Percentiles rank a stretch among this genome's conserved stretches.
Evolutionary conservation across 2,888 invertebrate genomes (phyloP).

Genomic region (Drosophila mimica): DNA sequence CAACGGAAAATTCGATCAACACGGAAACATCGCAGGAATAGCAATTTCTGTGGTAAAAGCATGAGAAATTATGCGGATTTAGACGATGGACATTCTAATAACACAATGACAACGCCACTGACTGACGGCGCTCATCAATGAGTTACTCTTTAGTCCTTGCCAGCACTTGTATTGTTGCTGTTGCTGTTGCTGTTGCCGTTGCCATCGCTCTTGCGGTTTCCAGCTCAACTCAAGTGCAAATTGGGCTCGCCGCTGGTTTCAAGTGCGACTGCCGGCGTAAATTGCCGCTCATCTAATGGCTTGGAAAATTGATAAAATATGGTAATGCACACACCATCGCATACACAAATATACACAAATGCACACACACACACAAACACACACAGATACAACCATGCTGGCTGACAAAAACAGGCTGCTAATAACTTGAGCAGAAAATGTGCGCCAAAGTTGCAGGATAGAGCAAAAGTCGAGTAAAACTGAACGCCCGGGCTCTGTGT

Average conservation of each 20-base stretch:
- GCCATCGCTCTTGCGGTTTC: constrained; percentile 50
- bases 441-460: constrained; percentile 79
- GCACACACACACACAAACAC: constrained; percentile 32
- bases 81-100: constrained; percentile 53
- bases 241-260: constrained; percentile 78
- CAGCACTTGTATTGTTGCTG: constrained; percentile 45
- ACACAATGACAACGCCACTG: constrained; percentile 42
- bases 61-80: constrained; percentile 41
- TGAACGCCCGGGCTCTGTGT: constrained; percentile 54
- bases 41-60: constrained; percentile 87
- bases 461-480: constrained; percentile 78
- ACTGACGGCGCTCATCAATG: constrained; percentile 60
- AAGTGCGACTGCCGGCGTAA: constrained; percentile 78
- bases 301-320: constrained; percentile 83
- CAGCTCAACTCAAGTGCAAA: constrained; percentile 76
- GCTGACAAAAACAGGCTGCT: constrained; percentile 81
- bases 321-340: constrained; percentile 71
- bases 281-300: constrained; percentile 81
- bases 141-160: constrained; percentile 50
- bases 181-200: constrained; percentile 30
- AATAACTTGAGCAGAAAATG: constrained; percentile 81
- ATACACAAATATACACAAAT: constrained; percentile 34
- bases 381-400: constrained; percentile 43
- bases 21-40: constrained; percentile 95
- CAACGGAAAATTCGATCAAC: constrained; percentile 94